These are phyloP conservation scores for Ophioderma brevispina DNA, from an alignment of 35 echinoderm and acorn worm species.

Conservation along the genomic window DNA sequence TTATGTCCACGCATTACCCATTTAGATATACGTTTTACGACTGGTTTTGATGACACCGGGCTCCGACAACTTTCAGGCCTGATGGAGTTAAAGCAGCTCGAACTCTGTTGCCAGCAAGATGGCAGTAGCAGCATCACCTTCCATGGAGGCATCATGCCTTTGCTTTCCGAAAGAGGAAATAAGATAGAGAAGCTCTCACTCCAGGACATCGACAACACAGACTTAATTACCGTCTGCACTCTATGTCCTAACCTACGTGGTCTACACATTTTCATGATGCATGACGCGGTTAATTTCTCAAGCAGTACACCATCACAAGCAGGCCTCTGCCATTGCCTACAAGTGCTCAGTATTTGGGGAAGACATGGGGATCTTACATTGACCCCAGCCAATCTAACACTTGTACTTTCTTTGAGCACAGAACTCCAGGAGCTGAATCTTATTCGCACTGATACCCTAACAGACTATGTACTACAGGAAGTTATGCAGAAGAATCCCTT, in stretches of 20 bases:
- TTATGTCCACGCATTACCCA: background rate
- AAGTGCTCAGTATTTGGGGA: background rate
- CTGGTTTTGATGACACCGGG: background rate
- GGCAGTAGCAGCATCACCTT: background rate
- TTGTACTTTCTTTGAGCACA: background rate
- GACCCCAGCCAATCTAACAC: background rate
- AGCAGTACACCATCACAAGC: background rate
- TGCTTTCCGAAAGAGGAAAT: background rate
- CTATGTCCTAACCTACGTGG: background rate
- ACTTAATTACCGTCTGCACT: background rate
- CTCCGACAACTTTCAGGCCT: background rate
- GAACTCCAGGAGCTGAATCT: background rate
- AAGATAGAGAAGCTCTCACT: background rate
- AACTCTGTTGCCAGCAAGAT: background rate
- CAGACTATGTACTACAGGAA: background rate
- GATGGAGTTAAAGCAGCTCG: background rate
- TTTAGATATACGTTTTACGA: background rate
- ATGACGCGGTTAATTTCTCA: background rate
- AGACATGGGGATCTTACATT: background rate
- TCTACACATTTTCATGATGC: background rate
- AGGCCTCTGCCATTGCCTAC: background rate
- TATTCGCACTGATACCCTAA: background rate
- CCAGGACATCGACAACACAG: background rate
- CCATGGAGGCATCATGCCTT: background rate
- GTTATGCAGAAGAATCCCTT: background rate